Percentiles rank a stretch among this genome's conserved stretches.
phyloP scores from a whole-genome alignment of 2,888 invertebrate genomes.

The Acronicta aceris region DNA sequence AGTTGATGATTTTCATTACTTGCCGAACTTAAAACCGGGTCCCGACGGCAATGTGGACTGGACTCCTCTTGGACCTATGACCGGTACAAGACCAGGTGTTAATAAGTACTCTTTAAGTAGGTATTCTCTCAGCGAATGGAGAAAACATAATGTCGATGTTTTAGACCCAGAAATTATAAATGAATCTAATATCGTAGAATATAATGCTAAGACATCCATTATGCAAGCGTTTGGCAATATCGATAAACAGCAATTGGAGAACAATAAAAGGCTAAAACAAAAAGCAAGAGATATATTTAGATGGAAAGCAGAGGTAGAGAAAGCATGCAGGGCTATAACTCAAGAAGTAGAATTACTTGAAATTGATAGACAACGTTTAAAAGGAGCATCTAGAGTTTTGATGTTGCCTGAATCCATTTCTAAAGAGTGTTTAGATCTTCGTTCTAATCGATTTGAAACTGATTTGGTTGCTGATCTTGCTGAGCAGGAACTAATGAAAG shows the following conservation, averaged over 20 bases:
- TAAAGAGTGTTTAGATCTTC: slow-evolving; percentile 92
- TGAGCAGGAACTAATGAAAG: slow-evolving; percentile 94
- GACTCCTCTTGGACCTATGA: slow-evolving; percentile 91
- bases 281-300: slow-evolving; percentile 92
- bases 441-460: slow-evolving; percentile 91
- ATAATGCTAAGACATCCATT: slow-evolving; percentile 90
- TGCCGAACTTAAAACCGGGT: slow-evolving; percentile 88
- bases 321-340: slow-evolving; percentile 91
- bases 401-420: slow-evolving; percentile 93
- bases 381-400: slow-evolving; percentile 91
- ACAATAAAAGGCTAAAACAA: slow-evolving; percentile 90
- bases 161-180: slow-evolving; percentile 86
- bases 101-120: slow-evolving; percentile 93
- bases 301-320: slow-evolving; percentile 93
- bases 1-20: slow-evolving; percentile 60
- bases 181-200: slow-evolving; percentile 89
- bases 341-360: slow-evolving; percentile 92
- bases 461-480: slow-evolving; percentile 94
- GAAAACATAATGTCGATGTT: slow-evolving; percentile 88
- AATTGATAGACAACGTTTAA: slow-evolving; percentile 91
- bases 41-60: slow-evolving; percentile 93
- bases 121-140: slow-evolving; percentile 93
- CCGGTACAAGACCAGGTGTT: slow-evolving; percentile 93
- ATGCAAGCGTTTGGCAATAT: slow-evolving; percentile 91
- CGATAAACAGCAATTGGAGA: slow-evolving; percentile 92